Conservation (phyloP, 2,113 vertebrate genomes). For the Thinocorus orbignyianus region DNA sequence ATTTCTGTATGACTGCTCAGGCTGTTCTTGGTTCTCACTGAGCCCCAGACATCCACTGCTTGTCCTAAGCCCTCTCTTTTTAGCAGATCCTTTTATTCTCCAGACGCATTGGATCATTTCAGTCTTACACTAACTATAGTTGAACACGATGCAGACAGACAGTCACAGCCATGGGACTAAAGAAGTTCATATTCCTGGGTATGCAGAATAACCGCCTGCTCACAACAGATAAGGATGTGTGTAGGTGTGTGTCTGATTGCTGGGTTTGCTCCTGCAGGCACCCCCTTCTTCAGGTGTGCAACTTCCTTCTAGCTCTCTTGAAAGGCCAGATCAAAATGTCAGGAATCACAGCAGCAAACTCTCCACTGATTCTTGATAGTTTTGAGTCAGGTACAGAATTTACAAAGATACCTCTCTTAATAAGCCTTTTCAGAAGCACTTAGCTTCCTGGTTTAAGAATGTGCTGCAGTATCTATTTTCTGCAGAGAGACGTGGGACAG, state of each 20-base stretch:
- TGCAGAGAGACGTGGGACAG: background rate
- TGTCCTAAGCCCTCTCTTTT: background rate
- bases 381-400: background rate
- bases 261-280: background rate
- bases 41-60: background rate
- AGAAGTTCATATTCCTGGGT: background rate
- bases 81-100: background rate
- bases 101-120: background rate
- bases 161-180: background rate
- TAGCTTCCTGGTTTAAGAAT: background rate
- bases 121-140: background rate
- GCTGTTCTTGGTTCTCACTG: background rate
- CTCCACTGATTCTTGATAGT: background rate
- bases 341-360: background rate
- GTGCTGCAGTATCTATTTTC: background rate
- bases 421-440: background rate
- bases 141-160: background rate
- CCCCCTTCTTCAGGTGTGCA: background rate
- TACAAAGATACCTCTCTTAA: background rate
- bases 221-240: background rate
- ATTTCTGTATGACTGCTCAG: background rate
- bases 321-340: background rate
- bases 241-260: background rate
- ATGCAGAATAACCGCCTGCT: background rate
- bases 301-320: background rate